Evolutionary conservation across 2,797 vertebrate species (phyloP), one percentile per base, ranked within the genome.

Genomic region (Cirrhinus molitorella): DNA sequence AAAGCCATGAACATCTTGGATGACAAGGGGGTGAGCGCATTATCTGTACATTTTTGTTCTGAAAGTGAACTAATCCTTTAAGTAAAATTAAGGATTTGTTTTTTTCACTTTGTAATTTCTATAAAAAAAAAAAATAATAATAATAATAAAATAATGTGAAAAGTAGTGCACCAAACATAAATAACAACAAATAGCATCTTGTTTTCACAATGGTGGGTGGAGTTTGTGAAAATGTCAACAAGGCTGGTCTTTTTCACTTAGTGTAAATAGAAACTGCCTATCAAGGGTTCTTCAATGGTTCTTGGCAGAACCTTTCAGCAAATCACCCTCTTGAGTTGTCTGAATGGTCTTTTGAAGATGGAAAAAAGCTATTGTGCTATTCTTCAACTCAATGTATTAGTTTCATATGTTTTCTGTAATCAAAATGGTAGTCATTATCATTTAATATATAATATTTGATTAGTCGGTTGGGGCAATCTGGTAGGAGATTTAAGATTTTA

Each of bases 401-500:
- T 13, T 14, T 77, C 23, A 47, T 47, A n/a, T 45, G 55, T 77
- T 77, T 63, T 63, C 25, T 25, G 37, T 19, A 19, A 34, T 70
- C 61, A 25, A 70, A 70, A 28, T 70, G n/a, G 43, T 45, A 66
- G 67, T 75, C 71, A 84, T 51, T 31, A 77, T 51, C 8, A 72
- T 72, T 80, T 72, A 23, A 45, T 82, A 43, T 40, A 65, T 67
- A 57, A 74, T 68, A 47, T 68, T 34, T 80, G 72, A 45, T 67
- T 80, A 68, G n/a, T 45, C 34, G 21, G 34, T 31, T 34, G 45
- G 81, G 17, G 53, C 47, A 80, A n/a, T 55, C 74, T 78, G 51
- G 49, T 49, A 23, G 25, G 61, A 83, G 61, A 75, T 80, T 83
- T 74, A 51, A 53, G 80, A 80, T 78, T 71, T 82, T 57, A 67